These are phyloP conservation scores for Drosophila biarmipes DNA, from an alignment of 1,140 invertebrate species.

Conservation along the genomic window DNA sequence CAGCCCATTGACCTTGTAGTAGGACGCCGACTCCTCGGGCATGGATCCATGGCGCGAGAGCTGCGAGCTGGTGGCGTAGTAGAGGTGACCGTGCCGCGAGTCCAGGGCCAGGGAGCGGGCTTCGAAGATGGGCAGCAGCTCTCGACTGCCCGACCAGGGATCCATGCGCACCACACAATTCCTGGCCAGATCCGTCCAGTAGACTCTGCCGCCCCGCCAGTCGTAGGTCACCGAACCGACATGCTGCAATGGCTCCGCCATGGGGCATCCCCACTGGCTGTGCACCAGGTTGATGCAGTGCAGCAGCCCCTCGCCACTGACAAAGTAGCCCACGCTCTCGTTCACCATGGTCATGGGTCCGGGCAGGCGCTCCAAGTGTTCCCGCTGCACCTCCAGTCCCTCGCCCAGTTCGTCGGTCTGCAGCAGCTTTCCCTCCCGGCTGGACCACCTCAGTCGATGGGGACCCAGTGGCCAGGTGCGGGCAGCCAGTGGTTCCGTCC, in stretches of 20 bases:
- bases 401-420: conserved; percentile 91
- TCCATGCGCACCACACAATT: conserved; percentile 66
- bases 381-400: conserved; percentile 68
- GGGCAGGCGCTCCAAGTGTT: not conserved
- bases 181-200: conserved; percentile 89
- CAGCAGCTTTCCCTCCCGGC: conserved; percentile 87
- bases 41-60: conserved; percentile 87
- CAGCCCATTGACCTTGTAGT: conserved; percentile 58
- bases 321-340: conserved; percentile 61
- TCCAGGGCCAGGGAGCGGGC: conserved; percentile 92
- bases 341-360: conserved; percentile 60
- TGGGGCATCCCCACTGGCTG: conserved; percentile 31
- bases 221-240: conserved; percentile 93
- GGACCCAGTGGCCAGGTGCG: conserved; percentile 87
- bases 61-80: conserved; percentile 95
- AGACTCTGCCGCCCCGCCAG: conserved; percentile 94
- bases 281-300: conserved; percentile 62
- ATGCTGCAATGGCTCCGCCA: conserved; percentile 20
- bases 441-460: conserved; percentile 87
- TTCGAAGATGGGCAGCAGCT: conserved; percentile 67
- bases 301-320: conserved; percentile 30
- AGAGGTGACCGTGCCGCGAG: conserved; percentile 91
- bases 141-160: conserved; percentile 49
- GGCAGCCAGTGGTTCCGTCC: conserved; percentile 90
- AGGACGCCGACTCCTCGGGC: conserved; percentile 48